Percentiles rank a stretch among this genome's conserved stretches.
Conservation (phyloP, 2,797 vertebrate genomes). For the Anguilla anguilla region DNA sequence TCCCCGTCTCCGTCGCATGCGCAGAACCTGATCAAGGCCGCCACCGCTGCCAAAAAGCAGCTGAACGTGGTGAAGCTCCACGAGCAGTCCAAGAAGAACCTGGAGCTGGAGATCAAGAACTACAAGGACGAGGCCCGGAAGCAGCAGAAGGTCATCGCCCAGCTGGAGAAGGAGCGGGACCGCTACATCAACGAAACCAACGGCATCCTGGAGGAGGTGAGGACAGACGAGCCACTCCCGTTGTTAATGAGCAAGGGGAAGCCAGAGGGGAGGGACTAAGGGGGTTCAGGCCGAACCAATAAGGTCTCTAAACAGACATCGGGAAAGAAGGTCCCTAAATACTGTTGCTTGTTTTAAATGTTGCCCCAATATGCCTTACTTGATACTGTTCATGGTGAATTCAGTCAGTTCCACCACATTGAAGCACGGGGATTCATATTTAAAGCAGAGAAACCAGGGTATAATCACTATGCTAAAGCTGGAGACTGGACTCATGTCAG, state of each 20-base stretch:
- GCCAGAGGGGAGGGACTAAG: not conserved
- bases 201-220: constrained; percentile 86
- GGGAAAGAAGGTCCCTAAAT: not conserved
- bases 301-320: too few species aligned
- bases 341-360: not conserved
- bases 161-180: constrained; percentile 91
- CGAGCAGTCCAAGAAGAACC: constrained; percentile 83
- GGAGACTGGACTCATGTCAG: not conserved
- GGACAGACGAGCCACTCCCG: constrained; percentile 7
- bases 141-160: constrained; percentile 90
- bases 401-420: not conserved
- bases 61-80: constrained; percentile 82
- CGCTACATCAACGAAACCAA: constrained; percentile 86
- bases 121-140: constrained; percentile 88
- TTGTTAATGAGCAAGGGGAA: not conserved
- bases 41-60: constrained; percentile 81
- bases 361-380: not conserved
- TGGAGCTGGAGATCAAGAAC: constrained; percentile 85
- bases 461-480: not conserved
- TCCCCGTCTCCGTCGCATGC: not conserved
- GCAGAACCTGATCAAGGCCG: constrained; percentile 85
- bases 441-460: not conserved
- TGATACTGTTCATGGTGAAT: not conserved
- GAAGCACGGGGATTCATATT: not conserved
- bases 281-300: not conserved